A percentile compares a stretch with the other conserved stretches of the same genome.
Evolutionary conservation across 1,140 invertebrate species (phyloP).

Genomic region (Episyrphus balteatus): DNA sequence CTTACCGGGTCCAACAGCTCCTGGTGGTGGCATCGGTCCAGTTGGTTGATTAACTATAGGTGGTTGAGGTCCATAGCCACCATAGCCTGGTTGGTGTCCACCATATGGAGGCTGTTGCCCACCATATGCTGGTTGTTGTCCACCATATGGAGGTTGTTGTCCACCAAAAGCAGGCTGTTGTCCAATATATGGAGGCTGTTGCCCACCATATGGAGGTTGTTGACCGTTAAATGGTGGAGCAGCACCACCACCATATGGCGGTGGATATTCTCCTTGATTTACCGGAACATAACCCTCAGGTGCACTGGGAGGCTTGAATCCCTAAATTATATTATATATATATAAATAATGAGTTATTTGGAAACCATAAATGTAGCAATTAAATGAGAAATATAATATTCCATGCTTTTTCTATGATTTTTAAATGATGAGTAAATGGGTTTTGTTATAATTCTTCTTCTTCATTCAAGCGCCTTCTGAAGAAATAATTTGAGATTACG

Average conservation of each 20-base stretch:
- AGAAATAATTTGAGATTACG: no score
- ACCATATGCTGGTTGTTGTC: not conserved
- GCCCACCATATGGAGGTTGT: constrained; percentile 8
- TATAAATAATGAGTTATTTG: not conserved
- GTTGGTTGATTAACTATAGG: not conserved
- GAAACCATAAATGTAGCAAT: no score
- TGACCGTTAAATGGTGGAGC: not conserved
- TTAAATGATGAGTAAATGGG: no score
- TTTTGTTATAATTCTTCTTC: no score
- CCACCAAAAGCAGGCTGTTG: not conserved
- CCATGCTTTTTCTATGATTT: no score
- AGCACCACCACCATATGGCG: constrained; percentile 4
- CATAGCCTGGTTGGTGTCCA: not conserved
- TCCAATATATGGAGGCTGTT: constrained; percentile 2
- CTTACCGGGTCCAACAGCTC: no score
- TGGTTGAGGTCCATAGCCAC: constrained; percentile 1
- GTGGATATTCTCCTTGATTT: constrained; percentile 22
- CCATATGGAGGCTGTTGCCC: not conserved
- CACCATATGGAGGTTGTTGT: constrained; percentile 6
- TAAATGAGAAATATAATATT: no score
- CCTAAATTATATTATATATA: not conserved
- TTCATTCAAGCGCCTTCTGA: no score
- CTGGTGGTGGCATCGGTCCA: no score
- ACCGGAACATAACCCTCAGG: constrained; percentile 22
- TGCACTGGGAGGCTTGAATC: not conserved